phyloP scores from a whole-genome alignment of 2,888 invertebrate genomes.

The Mesopsocus fuscifrons region DNA sequence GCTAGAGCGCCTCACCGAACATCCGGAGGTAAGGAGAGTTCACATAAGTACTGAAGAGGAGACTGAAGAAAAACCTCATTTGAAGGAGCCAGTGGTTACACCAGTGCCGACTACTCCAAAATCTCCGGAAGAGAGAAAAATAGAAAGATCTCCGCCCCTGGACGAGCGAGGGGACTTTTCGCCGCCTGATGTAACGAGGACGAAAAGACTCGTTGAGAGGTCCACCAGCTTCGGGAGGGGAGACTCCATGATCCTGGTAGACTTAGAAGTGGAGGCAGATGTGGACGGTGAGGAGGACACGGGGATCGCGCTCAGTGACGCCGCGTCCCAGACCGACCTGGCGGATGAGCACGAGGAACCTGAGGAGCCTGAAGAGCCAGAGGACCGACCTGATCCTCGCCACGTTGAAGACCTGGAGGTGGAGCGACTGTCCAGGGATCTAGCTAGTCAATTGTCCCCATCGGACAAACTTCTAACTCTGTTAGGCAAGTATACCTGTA shows the following conservation, averaged over 20 bases:
- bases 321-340: constrained; percentile 35
- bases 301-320: constrained; percentile 27
- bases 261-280: background rate
- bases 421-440: constrained; percentile 45
- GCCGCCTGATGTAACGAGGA: constrained; percentile 12
- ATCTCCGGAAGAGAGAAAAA: no score
- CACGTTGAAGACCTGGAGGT: constrained; percentile 63
- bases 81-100: background rate
- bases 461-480: constrained; percentile 46
- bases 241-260: background rate
- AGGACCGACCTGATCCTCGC: constrained; percentile 25
- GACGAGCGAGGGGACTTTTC: background rate
- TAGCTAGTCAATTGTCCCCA: constrained; percentile 38
- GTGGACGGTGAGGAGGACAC: background rate
- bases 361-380: constrained; percentile 40
- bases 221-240: background rate
- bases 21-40: background rate
- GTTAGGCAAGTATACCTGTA: constrained; percentile 34
- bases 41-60: background rate
- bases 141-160: background rate
- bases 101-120: no score
- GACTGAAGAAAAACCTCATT: background rate
- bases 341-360: constrained; percentile 15
- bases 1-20: background rate
- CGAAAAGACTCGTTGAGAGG: background rate